Evolutionary conservation across 2,113 vertebrate genomes (phyloP), one percentile per base, ranked within the genome.

Genomic region (Strigops habroptila): DNA sequence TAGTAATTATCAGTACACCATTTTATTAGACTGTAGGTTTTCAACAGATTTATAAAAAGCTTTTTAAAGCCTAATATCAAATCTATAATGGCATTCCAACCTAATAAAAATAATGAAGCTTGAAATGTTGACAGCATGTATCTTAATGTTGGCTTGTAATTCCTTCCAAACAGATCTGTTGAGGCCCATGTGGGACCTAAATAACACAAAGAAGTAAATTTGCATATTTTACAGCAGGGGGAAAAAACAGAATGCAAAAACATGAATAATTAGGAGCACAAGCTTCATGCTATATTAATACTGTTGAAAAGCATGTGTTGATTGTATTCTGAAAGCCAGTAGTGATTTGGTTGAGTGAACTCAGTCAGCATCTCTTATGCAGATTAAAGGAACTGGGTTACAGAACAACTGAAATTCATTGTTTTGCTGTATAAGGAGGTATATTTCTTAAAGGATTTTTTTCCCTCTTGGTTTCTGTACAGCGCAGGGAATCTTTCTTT

Each of bases 51-150:
- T 97, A 91, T 95, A 96, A 95, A 97, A 96, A 88, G 91, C 96
- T 97, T 92, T 97, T 94, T 92, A 96, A 97, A 96, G 81, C 94
- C 97, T 97, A 97, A 97, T 97, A 97, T 95, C 77, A 97, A 97
- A 97, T 96, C 92, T 96, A 87, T 93, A 97, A 90, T 96, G 82
- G 59, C 88, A 97, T 95, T 95, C 94, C 96, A 79, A 85, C 33
- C 65, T 94, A 97, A 96, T 97, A 97, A 97, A 95, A 96, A 97
- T 97, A 97, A 97, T 95, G 97, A 95, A 97, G 92, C 95, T 95
- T 96, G 95, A 95, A 95, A 92, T 96, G 96, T 96, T 94, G 86
- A 63, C 96, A 96, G 96, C 82, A 84, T 84, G 96, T 94, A 96
- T 89, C 82, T 97, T 88, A 86, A 94, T 96, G 82, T 94, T 97